Evolutionary conservation across 2,113 vertebrate genomes (phyloP), one percentile per base, ranked within the genome.

Genomic region (Octodon degus): DNA sequence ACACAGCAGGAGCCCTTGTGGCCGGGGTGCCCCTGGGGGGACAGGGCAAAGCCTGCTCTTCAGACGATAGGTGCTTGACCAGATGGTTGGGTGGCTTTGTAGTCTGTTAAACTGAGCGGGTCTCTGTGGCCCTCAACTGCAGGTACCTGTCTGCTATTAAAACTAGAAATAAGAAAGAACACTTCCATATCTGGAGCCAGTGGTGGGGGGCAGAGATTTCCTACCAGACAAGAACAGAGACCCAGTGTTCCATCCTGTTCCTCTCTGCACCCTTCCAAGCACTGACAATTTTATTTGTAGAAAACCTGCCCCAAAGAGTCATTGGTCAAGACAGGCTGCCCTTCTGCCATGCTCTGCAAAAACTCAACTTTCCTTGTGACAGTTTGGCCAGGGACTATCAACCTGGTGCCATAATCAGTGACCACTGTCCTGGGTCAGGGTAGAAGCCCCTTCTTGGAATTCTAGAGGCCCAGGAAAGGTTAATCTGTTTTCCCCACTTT

Each of bases 401-500:
- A 0, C 68, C 60, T 87, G 67, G 65, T 90, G 67, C 32, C 32
- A 1, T 24, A 11, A 34, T 5, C 0, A 0, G 22, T 80, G 68
- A 67, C 7, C 34, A 24, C 25, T 25, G 60, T n/a, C 4, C 0
- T 11, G 17, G n/a, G 34, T n/a, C 62, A 68, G 10, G n/a, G 19
- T 30, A 74, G 81, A 47, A 63, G 25, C 34, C 17, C 5, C n/a
- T 24, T 55, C 63, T 68, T 60, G 32, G 70, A 72, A 25, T n/a
- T 77, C 43, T 68, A 19, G n/a, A 43, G 0, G 4, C 58, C 47
- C 0, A 0, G 53, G 0, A 40, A n/a, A n/a, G 24, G 0, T 12
- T 19, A 34, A 17, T 20, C 60, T 62, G 5, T 9, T 30, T 70
- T 34, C 34, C 60, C 24, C 5, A 11, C 27, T 91, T 80, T 37